phyloP scores from a whole-genome alignment of 2,113 vertebrate species.

The Micronycteris hirsuta region DNA sequence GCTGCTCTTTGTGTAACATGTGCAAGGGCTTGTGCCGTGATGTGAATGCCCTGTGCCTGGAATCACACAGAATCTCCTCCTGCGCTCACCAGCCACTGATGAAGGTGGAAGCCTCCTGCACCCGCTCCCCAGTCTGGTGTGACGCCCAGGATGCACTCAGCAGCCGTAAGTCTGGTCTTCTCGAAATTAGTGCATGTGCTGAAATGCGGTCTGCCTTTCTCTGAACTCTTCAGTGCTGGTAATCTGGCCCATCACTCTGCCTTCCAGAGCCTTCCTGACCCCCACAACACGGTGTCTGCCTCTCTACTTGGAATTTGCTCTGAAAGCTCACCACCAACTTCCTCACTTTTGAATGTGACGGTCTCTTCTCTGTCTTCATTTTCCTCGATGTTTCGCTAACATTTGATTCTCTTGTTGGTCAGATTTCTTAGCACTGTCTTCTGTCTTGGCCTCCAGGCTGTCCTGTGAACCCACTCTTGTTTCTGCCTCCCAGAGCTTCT shows the following conservation, averaged over 20 bases:
- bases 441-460: not conserved
- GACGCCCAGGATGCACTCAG: not conserved
- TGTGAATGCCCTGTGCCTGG: not conserved
- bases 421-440: not conserved
- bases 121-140: not conserved
- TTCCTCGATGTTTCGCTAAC: not conserved
- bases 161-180: not conserved
- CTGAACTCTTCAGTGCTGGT: not conserved
- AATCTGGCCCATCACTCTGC: not conserved
- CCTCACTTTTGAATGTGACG: not conserved
- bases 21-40: not conserved
- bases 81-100: not conserved
- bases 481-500: not conserved
- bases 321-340: not conserved
- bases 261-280: not conserved
- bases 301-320: not conserved
- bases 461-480: not conserved
- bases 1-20: not conserved
- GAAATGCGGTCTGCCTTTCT: not conserved
- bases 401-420: not conserved
- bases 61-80: not conserved
- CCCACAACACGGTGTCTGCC: not conserved
- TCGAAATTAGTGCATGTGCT: not conserved
- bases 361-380: not conserved
- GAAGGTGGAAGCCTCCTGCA: not conserved